Evolutionary conservation across 2,797 vertebrate species (phyloP).

Genomic region (Halcyon chelicuti): DNA sequence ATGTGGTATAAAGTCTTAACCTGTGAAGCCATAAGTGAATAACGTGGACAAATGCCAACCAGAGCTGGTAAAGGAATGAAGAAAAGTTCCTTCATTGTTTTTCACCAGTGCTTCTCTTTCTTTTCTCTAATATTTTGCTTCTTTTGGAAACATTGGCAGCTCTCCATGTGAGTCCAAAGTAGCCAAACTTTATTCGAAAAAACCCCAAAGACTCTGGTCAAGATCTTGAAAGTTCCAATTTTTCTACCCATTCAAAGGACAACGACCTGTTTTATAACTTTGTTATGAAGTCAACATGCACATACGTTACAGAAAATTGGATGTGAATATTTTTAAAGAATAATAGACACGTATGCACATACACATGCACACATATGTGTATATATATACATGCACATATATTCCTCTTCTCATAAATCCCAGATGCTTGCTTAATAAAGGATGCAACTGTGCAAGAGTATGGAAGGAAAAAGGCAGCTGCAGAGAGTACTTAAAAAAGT

Average conservation of each 20-base stretch:
- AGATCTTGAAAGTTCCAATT: background rate
- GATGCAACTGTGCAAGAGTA: background rate
- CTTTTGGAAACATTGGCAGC: background rate
- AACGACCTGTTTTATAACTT: background rate
- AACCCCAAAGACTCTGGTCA: background rate
- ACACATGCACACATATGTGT: accelerated
- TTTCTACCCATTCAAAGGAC: background rate
- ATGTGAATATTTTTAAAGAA: background rate
- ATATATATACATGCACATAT: too few species aligned
- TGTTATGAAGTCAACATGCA: background rate
- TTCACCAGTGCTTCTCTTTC: background rate
- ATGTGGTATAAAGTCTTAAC: background rate
- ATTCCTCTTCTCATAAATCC: background rate
- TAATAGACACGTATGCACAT: background rate
- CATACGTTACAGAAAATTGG: accelerated
- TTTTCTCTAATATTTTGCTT: background rate
- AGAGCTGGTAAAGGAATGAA: background rate
- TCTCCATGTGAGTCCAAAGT: background rate
- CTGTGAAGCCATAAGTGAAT: background rate
- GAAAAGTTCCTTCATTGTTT: background rate
- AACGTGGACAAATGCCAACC: background rate
- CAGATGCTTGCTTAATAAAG: background rate
- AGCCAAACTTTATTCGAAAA: background rate
- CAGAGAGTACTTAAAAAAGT: background rate
- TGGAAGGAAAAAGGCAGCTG: background rate